Percentiles rank a stretch among this genome's conserved stretches.
Evolutionary conservation across 1,140 invertebrate genomes (phyloP).

Genomic region (Forficula auricularia): DNA sequence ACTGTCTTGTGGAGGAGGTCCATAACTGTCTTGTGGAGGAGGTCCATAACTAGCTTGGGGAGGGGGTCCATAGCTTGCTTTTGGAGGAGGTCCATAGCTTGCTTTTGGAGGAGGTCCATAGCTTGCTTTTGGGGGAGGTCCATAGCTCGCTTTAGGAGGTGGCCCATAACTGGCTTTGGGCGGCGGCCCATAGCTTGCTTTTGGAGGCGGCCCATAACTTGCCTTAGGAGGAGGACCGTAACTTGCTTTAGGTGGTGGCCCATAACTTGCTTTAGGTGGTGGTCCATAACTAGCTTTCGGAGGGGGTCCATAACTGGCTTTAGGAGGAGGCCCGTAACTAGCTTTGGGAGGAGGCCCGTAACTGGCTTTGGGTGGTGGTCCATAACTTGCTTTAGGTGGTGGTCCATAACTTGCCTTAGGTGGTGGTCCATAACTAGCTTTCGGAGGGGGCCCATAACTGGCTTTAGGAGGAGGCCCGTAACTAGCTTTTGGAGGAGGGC

Average conservation of each 20-base stretch:
- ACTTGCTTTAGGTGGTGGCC: too few species aligned
- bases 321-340: constrained; percentile 9
- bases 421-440: constrained; percentile 18
- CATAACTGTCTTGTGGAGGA: constrained; percentile 9
- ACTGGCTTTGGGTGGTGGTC: constrained; percentile 10
- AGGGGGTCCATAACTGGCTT: constrained; percentile 10
- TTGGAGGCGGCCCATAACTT: constrained; percentile 6
- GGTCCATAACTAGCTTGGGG: constrained; percentile 8
- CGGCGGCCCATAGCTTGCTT: constrained; percentile 17
- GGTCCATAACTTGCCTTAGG: constrained; percentile 14
- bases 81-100: constrained; percentile 13
- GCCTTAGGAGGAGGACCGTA: constrained; percentile 6
- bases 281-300: too few species aligned
- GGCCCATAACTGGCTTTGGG: constrained; percentile 15
- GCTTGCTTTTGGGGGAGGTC: constrained; percentile 13
- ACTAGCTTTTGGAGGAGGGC: constrained; percentile 16
- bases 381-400: constrained; percentile 13
- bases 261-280: too few species aligned
- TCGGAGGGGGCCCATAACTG: constrained; percentile 17
- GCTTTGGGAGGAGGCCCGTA: constrained; percentile 8
- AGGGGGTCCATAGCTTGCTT: constrained; percentile 12
- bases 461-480: constrained; percentile 13
- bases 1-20: constrained; percentile 9
- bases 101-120: constrained; percentile 19
- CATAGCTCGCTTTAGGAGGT: constrained; percentile 15